Conservation (phyloP, 2,113 vertebrate genomes). For the Acanthochromis polyacanthus region DNA sequence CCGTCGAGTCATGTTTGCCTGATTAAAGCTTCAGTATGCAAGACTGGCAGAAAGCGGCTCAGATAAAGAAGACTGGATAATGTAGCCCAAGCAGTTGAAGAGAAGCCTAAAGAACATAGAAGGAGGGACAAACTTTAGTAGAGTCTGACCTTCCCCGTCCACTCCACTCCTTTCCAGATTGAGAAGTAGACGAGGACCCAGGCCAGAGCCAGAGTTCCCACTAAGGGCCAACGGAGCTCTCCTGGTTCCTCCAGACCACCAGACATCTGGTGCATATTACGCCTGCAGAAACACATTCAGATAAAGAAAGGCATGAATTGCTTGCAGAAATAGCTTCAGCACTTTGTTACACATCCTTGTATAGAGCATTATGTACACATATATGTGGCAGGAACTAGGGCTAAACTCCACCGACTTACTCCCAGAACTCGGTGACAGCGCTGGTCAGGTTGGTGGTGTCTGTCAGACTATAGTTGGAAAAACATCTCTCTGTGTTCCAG, state of each 20-base stretch:
- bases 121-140: not conserved
- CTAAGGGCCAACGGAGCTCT: constrained; percentile 89
- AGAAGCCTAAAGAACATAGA: not conserved
- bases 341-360: not conserved
- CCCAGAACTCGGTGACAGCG: constrained; percentile 93
- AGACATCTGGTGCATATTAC: constrained; percentile 92
- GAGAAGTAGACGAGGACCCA: constrained; percentile 95
- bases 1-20: not conserved
- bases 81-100: not conserved
- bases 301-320: constrained; percentile 3
- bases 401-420: constrained; percentile 81
- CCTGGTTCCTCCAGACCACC: constrained; percentile 89
- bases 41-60: not conserved
- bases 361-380: not conserved
- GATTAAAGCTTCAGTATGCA: constrained; percentile 3
- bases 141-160: constrained; percentile 91
- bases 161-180: constrained; percentile 96
- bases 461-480: constrained; percentile 90
- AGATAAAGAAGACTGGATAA: not conserved
- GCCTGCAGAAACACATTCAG: constrained; percentile 76
- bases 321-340: not conserved
- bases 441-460: constrained; percentile 93
- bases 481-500: constrained; percentile 92
- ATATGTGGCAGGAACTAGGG: not conserved
- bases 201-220: constrained; percentile 89